Evolutionary conservation across 35 echinoderm and acorn worm genomes (phyloP).

Genomic region (Heliocidaris erythrogramma): DNA sequence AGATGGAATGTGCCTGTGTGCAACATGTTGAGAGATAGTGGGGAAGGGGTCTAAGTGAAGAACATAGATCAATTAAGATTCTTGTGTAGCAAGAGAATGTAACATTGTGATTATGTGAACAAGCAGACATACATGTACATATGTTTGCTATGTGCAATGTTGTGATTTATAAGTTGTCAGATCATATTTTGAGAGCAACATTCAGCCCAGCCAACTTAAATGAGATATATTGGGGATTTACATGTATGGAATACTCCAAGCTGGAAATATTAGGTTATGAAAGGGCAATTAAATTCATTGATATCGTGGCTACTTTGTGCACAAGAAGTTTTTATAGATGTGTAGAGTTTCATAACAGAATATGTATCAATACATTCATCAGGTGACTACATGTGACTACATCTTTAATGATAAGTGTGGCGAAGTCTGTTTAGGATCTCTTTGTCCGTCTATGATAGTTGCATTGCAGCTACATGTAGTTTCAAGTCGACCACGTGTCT

Average conservation of each 20-base stretch:
- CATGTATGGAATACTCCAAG: too few species aligned
- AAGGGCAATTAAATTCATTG: too few species aligned
- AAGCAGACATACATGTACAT: neutral
- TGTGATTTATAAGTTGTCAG: neutral
- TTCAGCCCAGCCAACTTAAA: too few species aligned
- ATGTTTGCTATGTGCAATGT: neutral
- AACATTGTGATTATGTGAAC: neutral
- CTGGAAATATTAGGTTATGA: too few species aligned
- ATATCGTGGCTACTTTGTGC: too few species aligned
- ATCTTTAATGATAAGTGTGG: neutral
- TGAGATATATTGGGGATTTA: too few species aligned
- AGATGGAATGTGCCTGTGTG: slow-evolving; percentile 8
- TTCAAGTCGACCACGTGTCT: neutral
- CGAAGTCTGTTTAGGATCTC: neutral
- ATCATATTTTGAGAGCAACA: neutral
- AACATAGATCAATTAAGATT: neutral
- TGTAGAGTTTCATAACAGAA: neutral
- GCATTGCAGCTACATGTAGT: neutral
- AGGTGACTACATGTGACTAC: neutral
- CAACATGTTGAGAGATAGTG: slow-evolving; percentile 19
- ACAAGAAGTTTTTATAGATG: too few species aligned
- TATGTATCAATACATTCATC: neutral
- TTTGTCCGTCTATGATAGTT: neutral
- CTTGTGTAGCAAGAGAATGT: neutral
- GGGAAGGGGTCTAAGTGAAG: neutral